Conservation (phyloP, 2,113 vertebrate species). For the Anas platyrhynchos region DNA sequence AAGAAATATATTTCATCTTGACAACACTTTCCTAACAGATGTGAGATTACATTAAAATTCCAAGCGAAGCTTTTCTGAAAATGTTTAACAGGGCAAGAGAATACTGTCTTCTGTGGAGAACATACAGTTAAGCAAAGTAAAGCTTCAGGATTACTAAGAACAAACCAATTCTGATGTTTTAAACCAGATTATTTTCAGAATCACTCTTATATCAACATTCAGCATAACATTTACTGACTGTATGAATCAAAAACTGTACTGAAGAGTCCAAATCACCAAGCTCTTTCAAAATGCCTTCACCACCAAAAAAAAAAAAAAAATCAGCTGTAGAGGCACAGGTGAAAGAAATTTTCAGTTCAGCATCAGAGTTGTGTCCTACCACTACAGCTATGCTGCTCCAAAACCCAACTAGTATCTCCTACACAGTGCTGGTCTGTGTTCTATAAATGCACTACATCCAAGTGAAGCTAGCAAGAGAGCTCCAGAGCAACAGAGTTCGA, state of each 20-base stretch:
- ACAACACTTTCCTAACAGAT: background rate
- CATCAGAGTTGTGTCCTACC: background rate
- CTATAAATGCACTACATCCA: background rate
- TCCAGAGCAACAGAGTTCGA: background rate
- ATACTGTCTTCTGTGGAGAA: background rate
- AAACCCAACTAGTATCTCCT: background rate
- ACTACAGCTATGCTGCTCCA: background rate
- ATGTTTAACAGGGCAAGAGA: background rate
- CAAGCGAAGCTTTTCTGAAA: background rate
- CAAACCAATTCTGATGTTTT: background rate
- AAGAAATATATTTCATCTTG: background rate
- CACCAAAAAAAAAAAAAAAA: background rate
- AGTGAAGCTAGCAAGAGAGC: background rate
- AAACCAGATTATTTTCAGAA: background rate
- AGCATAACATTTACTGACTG: background rate
- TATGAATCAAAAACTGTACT: background rate
- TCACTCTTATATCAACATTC: background rate
- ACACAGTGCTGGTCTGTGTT: background rate
- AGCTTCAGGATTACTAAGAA: background rate
- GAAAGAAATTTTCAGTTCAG: background rate
- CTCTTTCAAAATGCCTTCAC: conserved; percentile 20
- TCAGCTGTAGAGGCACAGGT: background rate
- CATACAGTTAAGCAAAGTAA: background rate
- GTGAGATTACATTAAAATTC: background rate
- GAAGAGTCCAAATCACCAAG: background rate